Base-by-base conservation (phyloP, 2,113 vertebrate species). In the Calypte anna region DNA sequence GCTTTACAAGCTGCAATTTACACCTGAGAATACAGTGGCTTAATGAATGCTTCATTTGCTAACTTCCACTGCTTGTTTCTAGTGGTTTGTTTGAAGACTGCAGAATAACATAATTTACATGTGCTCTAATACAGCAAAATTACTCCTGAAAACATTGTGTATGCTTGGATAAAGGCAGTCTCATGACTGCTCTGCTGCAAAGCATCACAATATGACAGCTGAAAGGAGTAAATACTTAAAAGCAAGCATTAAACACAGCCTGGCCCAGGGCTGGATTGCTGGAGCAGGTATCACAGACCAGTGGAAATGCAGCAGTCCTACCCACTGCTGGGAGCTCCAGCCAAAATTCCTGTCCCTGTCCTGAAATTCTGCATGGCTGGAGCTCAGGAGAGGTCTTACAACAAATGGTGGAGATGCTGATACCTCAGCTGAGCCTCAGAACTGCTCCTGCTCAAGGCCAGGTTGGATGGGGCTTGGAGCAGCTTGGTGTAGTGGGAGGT, bases 21-120 rank as follows among this genome's bases (percentile, higher is more conserved):
- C 11, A 53, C 40, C 70, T 5, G 13, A 27, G 31, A 24, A 40
- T 50, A 58, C n/a, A 55, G 54, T 12, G 78, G 38, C n/a, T 82
- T 79, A 78, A 85, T 57, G 66, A 58, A 82, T 70, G 67, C 55
- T 74, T 75, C 57, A 14, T 70, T 91, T 86, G 68, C 63, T 51
- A 40, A 21, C 58, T 58, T 59, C 18, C 30, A 13, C 1, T 59
- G 68, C 54, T 78, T 14, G n/a, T 64, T 91, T 33, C 27, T 27
- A 46, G 44, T 61, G 46, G 15, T 73, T 80, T 13, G 3, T 81
- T 89, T 77, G 74, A 82, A 91, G 48, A 63, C 44, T 85, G 75
- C 59, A 82, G 51, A 90, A 77, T 43, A 77, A 66, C 8, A 4
- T 54, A 43, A 61, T 61, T 91, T 79, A 61, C 82, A 50, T 7